Evolutionary conservation across 2,797 vertebrate species (phyloP), one percentile per base, ranked within the genome.

Genomic region (Muscicapa comitata): DNA sequence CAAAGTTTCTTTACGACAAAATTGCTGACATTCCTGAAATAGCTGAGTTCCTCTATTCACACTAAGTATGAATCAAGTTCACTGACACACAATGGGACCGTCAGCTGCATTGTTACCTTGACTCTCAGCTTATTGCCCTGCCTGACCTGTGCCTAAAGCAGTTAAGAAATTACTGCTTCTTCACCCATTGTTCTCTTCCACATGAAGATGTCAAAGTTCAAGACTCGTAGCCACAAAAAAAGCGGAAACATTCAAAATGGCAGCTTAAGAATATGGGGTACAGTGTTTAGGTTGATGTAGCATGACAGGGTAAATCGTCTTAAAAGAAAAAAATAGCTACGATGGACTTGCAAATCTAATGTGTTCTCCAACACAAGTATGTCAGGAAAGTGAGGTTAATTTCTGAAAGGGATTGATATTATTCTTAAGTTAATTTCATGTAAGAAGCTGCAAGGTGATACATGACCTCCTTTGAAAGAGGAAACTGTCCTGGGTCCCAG

Each of bases 21-120:
- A 98, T 98, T 96, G 82, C 93, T 97, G 93, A 81, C 97, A 98
- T 98, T 98, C 98, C 93, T 97, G 96, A 97, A 97, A 98, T 97
- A 97, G 84, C 83, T 86, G 90, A 93, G 96, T 97, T 96, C 94
- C 94, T 96, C 96, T 96, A 76, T 97, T 98, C 96, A 96, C 90
- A 92, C 57, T 75, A 74, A 94, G 88, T 86, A 95, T 97, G 97
- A 97, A 97, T 98, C 98, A 98, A 98, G 97, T 97, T 97, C 97
- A 98, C 85, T 97, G 90, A 89, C 93, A 97, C 94, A 97, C 90
- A 91, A 88, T 75, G 88, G 80, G 89, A 78, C 59, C 17, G 28
- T 96, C 67, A 24, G 8, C 90, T 88, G 92, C 93, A 97, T 97
- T 97, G 96, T 97, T 96, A 95, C 94, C 96, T 96, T 97, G 95